Conservation (phyloP, 2,888 invertebrate species). For the Ethmia dodecea region DNA sequence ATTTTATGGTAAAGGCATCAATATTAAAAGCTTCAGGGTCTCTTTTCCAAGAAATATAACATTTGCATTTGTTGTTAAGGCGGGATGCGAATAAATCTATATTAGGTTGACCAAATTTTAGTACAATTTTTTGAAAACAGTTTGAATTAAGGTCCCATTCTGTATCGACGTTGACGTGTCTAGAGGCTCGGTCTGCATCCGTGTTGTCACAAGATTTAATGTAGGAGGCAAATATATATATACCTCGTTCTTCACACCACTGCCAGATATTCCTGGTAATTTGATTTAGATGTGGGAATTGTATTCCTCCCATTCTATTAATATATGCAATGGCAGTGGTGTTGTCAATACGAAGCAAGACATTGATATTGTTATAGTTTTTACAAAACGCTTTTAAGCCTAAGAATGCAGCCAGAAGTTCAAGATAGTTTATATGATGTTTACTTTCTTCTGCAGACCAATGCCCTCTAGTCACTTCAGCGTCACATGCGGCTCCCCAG, state of each 20-base stretch:
- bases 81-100: conserved; percentile 10
- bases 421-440: conserved; percentile 13
- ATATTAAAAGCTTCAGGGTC: conserved; percentile 7
- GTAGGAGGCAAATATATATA: not conserved
- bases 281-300: not conserved
- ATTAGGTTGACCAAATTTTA: not conserved
- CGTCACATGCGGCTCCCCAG: conserved; percentile 14
- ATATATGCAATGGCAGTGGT: conserved; percentile 4
- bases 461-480: conserved; percentile 3
- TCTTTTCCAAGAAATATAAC: conserved; percentile 7
- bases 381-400: conserved; percentile 12
- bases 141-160: conserved; percentile 9
- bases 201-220: not conserved
- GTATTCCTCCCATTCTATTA: no score
- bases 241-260: not conserved
- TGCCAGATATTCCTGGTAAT: not conserved
- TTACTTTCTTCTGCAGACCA: conserved; percentile 6
- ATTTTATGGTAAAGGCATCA: conserved; percentile 13
- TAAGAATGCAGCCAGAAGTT: conserved; percentile 12
- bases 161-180: not conserved
- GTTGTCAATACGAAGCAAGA: conserved; percentile 15
- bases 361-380: conserved; percentile 1
- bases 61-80: conserved; percentile 6
- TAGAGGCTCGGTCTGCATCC: not conserved
- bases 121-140: conserved; percentile 2